Evolutionary conservation across 2,888 invertebrate species (phyloP), one percentile per base, ranked within the genome.

Genomic region (Tipula confusa): DNA sequence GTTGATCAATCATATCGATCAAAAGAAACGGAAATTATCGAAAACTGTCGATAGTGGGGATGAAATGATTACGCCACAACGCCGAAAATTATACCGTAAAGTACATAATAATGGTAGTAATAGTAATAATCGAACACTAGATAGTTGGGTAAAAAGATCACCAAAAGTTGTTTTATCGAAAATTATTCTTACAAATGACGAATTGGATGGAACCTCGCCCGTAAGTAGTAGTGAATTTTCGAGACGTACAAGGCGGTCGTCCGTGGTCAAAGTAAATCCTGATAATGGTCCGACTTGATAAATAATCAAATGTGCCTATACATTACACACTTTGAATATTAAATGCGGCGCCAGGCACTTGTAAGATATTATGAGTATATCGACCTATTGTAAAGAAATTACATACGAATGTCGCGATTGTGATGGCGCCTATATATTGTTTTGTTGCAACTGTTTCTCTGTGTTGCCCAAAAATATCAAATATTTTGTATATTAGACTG

Each of bases 111-210:
- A 84, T 82, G 36, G n/a, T 83, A 85, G 84, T 38, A 48, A 5
- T 48, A 64, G 64, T 64, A 64, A 24, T 24, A 86, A 85, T 84
- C 84, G 84, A 11, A 86, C 85, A 9, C 84, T 87, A 9, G 86
- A 87, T 83, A 83, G 84, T 18, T 87, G 86, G 86, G 11, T 87
- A 15, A 83, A 85, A 38, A 86, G 86, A 85, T 82, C 85, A 18
- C 85, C 86, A 82, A 84, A 85, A 83, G 83, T 84, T 7, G 33
- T 36, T 33, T 31, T 82, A 38, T 36, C 82, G 11, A 80, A 31
- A 80, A 33, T 82, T 82, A 18, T 82, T 15, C 33, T 80, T 43
- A 82, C 83, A 18, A 82, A 82, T n/a, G 83, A 83, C 6, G 48
- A 81, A 82, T 36, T 83, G 33, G 83, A 84, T 3, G 79, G 82